Evolutionary conservation across 2,888 invertebrate species (phyloP).

Genomic region (Apamea sordens): DNA sequence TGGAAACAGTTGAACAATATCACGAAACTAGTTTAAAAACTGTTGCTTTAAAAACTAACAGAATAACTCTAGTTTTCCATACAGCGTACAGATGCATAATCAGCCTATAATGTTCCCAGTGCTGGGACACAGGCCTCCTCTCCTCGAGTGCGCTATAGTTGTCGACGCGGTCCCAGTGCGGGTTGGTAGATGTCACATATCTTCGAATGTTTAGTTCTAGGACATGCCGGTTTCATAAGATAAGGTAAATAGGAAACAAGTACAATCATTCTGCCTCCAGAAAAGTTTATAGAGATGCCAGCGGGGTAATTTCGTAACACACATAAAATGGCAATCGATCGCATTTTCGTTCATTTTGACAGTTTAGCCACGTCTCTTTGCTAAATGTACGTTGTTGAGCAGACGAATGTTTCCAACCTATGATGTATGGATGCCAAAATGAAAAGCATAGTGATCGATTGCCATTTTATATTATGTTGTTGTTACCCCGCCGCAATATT

Average conservation of each 20-base stretch:
- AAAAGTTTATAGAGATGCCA: neutral
- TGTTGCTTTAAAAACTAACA: constrained; percentile 1
- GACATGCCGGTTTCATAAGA: neutral
- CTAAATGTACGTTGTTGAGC: neutral
- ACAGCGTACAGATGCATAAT: neutral
- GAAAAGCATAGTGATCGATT: neutral
- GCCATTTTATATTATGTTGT: neutral
- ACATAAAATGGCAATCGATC: too few relatives aligned
- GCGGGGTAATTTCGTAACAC: too few relatives aligned
- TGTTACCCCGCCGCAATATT: neutral
- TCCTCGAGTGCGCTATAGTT: neutral
- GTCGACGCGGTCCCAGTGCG: neutral
- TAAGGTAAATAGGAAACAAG: neutral
- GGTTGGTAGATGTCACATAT: neutral
- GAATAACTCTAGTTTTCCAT: neutral
- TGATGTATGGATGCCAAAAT: neutral
- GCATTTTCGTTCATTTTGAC: neutral
- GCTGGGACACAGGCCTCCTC: neutral
- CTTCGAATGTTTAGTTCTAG: neutral
- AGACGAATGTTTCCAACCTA: neutral
- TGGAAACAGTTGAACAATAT: neutral
- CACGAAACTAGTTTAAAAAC: constrained; percentile 8
- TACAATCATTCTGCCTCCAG: neutral
- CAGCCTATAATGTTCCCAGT: neutral
- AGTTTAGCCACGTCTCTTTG: neutral